These are phyloP conservation scores for Choloepus didactylus DNA, from an alignment of 2,797 vertebrate species.

Conservation along the genomic window DNA sequence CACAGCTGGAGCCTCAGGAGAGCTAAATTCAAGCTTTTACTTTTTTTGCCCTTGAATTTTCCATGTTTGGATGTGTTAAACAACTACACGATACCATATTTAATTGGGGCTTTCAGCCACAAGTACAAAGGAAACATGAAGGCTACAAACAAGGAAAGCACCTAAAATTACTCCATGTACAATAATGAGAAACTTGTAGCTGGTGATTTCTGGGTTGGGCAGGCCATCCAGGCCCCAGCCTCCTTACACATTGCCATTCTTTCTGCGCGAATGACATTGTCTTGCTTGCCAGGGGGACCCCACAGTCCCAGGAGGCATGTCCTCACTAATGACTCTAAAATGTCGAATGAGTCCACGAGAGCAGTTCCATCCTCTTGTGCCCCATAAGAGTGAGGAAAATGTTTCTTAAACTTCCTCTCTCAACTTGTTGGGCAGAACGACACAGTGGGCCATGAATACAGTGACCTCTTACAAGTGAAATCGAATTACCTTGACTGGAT, in stretches of 20 bases:
- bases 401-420: background rate
- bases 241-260: background rate
- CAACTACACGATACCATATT: background rate
- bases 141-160: background rate
- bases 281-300: too few species aligned
- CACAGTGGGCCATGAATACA: background rate
- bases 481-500: background rate
- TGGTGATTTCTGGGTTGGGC: too few species aligned
- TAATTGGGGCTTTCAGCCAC: background rate
- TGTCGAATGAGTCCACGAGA: too few species aligned
- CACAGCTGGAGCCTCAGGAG: too few species aligned
- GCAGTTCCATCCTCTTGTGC: background rate
- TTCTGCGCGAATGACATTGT: background rate
- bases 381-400: background rate
- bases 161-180: background rate
- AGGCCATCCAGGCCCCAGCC: rapidly evolving
- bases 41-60: background rate
- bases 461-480: rapidly evolving
- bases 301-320: rapidly evolving
- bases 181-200: background rate
- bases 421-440: background rate
- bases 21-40: background rate
- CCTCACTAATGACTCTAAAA: background rate
- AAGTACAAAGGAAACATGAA: background rate
- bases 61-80: background rate